Evolutionary conservation across 2,888 invertebrate genomes (phyloP), one percentile per base, ranked within the genome.

Genomic region (Pachymerium ferrugineum): DNA sequence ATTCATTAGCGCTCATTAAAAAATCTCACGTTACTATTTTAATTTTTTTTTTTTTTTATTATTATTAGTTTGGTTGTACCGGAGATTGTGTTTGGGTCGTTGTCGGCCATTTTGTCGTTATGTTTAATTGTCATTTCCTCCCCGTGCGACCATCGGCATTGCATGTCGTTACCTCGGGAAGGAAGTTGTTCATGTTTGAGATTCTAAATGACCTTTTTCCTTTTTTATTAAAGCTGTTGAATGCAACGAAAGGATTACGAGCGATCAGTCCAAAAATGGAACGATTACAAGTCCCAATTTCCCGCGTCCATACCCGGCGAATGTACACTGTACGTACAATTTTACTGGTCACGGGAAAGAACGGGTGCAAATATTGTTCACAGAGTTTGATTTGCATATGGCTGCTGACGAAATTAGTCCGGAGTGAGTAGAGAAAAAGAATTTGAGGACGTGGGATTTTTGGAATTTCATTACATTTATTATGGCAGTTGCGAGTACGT

Each of bases 331-430:
- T 84, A 89, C 91, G 79, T 96, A 93, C 83, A 92, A 94, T 81
- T 96, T 97, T 83, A 90, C 90, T 80, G 95, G 94, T 62, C 86
- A 89, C 77, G 90, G 90, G 73, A 89, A 90, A 78, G 94, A 97
- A 83, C 85, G 92, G 80, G 89, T 95, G 78, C 91, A 92, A 85
- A 87, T 95, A 81, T 85, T 89, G 79, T 94, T 94, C 85, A 89
- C 89, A 81, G 91, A 92, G 82, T 93, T 94, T 83, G 90, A 90
- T 84, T 86, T 92, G 77, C 88, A 89, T 81, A 89, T 89, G 83
- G 85, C 88, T 33, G 78, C 79, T 47, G 77, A 76, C 35, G 77
- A 78, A 33, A 67, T 74, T 25, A 74, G 47, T 22, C 47, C 73
- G 74, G 76, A 78, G 78, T 78, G 73, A 77, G 77, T 76, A 38